A percentile compares a stretch with the other conserved stretches of the same genome.
phyloP scores from a whole-genome alignment of 2,113 vertebrate species.

The Poeciliopsis retropinna region DNA sequence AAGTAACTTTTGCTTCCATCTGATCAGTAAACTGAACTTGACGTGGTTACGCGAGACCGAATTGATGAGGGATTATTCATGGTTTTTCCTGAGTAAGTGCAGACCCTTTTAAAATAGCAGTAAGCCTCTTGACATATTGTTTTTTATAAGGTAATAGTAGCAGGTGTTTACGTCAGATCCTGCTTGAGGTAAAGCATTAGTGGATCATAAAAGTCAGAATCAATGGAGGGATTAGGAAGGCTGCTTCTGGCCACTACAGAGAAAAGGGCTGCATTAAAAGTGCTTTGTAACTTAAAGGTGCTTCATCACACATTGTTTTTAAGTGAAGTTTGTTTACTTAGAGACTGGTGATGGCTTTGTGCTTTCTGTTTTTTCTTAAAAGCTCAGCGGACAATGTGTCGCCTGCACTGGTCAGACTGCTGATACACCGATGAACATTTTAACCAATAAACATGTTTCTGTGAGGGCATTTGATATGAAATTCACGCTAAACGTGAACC shows the following conservation, averaged over 20 bases:
- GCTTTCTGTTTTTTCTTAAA: neutral
- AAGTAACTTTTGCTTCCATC: too few relatives aligned
- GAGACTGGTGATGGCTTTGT: neutral
- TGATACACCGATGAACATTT: too few relatives aligned
- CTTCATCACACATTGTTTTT: neutral
- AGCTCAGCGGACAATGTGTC: too few relatives aligned
- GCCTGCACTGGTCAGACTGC: neutral
- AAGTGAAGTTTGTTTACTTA: neutral
- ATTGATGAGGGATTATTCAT: neutral
- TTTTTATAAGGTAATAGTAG: neutral
- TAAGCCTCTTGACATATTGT: neutral
- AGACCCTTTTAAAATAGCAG: neutral
- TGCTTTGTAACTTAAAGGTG: neutral
- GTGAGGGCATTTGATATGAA: too few relatives aligned
- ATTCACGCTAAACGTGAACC: too few relatives aligned
- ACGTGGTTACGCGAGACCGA: neutral
- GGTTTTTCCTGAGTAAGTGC: neutral
- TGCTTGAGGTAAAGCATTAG: neutral
- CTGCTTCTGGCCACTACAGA: neutral
- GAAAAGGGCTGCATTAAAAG: neutral
- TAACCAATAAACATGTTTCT: too few relatives aligned
- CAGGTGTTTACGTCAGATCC: neutral
- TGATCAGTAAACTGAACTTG: neutral
- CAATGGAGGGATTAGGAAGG: neutral
- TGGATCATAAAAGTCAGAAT: neutral